phyloP scores from a whole-genome alignment of 2,113 vertebrate genomes.

The Loxodonta africana region DNA sequence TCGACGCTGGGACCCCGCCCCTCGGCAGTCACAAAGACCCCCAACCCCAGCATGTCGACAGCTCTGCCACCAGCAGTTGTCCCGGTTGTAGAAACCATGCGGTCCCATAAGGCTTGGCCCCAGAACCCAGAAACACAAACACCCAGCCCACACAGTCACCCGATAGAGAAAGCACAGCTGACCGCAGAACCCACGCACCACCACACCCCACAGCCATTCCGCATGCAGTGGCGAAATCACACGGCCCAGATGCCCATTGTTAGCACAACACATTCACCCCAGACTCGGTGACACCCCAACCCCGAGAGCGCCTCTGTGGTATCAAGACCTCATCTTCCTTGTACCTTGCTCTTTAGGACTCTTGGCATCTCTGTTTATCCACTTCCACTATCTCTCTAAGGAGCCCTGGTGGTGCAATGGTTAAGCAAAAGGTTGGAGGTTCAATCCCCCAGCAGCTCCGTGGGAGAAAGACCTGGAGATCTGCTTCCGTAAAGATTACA shows the following conservation, averaged over 20 bases:
- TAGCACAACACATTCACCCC: neutral
- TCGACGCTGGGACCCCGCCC: too few relatives aligned
- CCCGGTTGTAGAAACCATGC: neutral
- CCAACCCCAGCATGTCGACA: neutral
- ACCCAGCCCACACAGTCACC: slow-evolving; percentile 70
- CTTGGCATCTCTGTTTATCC: neutral
- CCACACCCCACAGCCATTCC: slow-evolving; percentile 9
- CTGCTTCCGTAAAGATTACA: neutral
- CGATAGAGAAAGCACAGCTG: slow-evolving; percentile 65
- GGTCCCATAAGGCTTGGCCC: slow-evolving; percentile 57
- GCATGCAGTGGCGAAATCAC: neutral
- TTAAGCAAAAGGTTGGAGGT: neutral
- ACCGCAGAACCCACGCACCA: slow-evolving; percentile 61
- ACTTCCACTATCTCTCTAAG: neutral
- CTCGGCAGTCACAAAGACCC: neutral
- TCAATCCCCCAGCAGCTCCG: neutral
- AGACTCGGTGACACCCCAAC: neutral
- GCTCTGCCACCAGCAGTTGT: neutral
- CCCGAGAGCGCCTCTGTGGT: neutral
- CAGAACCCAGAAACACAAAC: slow-evolving; percentile 70
- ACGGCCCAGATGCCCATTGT: slow-evolving; percentile 39
- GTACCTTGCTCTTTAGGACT: neutral
- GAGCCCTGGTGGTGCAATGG: neutral
- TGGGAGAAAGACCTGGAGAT: neutral
- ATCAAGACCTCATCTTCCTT: neutral